Evolutionary conservation across 2,113 vertebrate genomes (phyloP), one percentile per base, ranked within the genome.

Genomic region (Gopherus flavomarginatus): DNA sequence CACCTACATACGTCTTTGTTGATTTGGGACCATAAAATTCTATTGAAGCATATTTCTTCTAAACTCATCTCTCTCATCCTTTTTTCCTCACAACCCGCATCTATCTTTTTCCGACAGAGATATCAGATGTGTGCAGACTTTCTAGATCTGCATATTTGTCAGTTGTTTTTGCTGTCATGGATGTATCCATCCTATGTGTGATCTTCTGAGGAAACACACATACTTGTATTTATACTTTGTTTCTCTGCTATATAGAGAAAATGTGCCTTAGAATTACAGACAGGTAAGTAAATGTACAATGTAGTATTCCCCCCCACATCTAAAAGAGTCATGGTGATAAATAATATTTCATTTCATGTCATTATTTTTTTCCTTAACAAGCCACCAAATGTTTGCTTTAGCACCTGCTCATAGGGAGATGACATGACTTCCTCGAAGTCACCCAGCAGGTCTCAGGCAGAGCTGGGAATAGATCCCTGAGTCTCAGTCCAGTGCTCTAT

Each of bases 11-110:
- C 54, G 31, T 17, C 57, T 85, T 83, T 83, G 78, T 53, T 83
- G 77, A 53, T 75, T 29, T 85, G 75, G 77, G 94, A 57, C 42
- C 6, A 27, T 79, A 16, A 85, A 59, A 89, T 93, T 90, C 95
- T 65, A 44, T 87, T 90, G 90, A 16, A 69, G 38, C 65, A 91
- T 89, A 14, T 85, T 95, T 87, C 24, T 80, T 59, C 65, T 21
- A 2, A 5, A 56, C 19, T 84, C 49, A 29, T 47, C 27, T 79
- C 79, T 79, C 0, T 0, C 93, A 93, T 91, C 35, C 81, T 96
- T 95, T 96, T 75, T 94, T 96, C 96, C 87, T 94, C 91, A 88
- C 88, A 84, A 89, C 90, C 59, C 42, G 9, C 27, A 75, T 78
- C 84, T 82, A 6, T 93, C 21, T 86, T 35, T 96, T 42, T 88